Evolutionary conservation across 1,140 invertebrate genomes (phyloP).

Genomic region (Hydropsyche tenuis): DNA sequence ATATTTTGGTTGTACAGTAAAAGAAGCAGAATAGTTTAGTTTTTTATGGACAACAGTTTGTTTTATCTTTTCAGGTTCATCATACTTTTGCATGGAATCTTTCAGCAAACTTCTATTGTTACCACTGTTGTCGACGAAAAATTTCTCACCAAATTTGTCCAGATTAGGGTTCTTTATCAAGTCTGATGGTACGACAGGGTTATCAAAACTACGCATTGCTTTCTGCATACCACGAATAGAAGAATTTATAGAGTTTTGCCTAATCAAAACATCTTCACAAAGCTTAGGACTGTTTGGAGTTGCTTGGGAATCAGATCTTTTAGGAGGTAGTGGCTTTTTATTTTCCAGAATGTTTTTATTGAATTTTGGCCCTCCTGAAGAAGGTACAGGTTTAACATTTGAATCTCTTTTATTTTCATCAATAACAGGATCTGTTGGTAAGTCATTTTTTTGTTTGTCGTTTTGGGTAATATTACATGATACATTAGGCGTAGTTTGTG

Average conservation of each 20-base stretch:
- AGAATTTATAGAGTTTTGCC: slow-evolving; percentile 43
- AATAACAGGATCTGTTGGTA: background rate
- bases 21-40: slow-evolving; percentile 21
- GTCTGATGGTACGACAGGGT: slow-evolving; percentile 28
- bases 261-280: slow-evolving; percentile 28
- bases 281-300: background rate
- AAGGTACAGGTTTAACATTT: no score
- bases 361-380: no score
- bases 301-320: no score
- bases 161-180: background rate
- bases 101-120: background rate
- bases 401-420: background rate
- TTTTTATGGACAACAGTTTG: background rate
- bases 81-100: background rate
- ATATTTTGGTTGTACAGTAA: background rate
- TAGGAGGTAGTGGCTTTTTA: no score
- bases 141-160: slow-evolving; percentile 29
- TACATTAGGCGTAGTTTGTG: slow-evolving; percentile 19
- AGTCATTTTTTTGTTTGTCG: background rate
- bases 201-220: slow-evolving; percentile 48
- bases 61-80: slow-evolving; percentile 1
- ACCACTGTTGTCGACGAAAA: slow-evolving; percentile 3
- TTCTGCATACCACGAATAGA: slow-evolving; percentile 38
- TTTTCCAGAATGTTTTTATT: no score
- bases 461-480: background rate